These are phyloP conservation scores for Chymomyza caudatula DNA, from an alignment of 2,888 invertebrate species.

Conservation along the genomic window DNA sequence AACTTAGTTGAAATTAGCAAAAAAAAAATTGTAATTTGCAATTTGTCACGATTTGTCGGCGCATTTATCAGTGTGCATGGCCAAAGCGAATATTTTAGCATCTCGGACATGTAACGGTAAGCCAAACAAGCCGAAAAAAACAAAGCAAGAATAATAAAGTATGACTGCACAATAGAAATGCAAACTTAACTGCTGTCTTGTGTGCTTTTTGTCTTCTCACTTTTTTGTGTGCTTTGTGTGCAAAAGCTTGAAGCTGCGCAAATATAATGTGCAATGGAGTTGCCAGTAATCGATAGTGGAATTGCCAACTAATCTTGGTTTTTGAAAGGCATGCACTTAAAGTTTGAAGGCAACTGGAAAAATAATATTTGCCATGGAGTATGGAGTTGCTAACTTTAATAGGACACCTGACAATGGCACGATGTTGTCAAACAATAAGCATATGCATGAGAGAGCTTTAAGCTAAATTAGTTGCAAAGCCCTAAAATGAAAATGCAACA, in stretches of 20 bases:
- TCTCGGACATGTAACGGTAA: conserved; percentile 4
- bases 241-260: not conserved
- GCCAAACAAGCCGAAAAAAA: not conserved
- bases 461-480: too few relatives aligned
- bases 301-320: not conserved
- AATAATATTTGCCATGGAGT: not conserved
- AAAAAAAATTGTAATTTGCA: conserved; percentile 33
- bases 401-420: too few relatives aligned
- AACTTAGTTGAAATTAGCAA: not conserved
- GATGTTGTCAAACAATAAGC: too few relatives aligned
- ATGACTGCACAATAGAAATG: not conserved
- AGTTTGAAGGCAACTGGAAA: not conserved
- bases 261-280: not conserved
- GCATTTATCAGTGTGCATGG: not conserved
- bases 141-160: not conserved
- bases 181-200: not conserved
- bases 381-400: not conserved
- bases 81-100: not conserved
- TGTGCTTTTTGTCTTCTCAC: not conserved
- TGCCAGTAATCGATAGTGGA: not conserved
- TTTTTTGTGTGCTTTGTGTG: not conserved
- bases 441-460: too few relatives aligned
- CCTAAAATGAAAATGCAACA: not conserved
- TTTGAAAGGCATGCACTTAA: not conserved
- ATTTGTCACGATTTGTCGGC: conserved; percentile 57